These are phyloP conservation scores for Trachelipus rathkii DNA, from an alignment of 1,140 invertebrate species.

Conservation along the genomic window DNA sequence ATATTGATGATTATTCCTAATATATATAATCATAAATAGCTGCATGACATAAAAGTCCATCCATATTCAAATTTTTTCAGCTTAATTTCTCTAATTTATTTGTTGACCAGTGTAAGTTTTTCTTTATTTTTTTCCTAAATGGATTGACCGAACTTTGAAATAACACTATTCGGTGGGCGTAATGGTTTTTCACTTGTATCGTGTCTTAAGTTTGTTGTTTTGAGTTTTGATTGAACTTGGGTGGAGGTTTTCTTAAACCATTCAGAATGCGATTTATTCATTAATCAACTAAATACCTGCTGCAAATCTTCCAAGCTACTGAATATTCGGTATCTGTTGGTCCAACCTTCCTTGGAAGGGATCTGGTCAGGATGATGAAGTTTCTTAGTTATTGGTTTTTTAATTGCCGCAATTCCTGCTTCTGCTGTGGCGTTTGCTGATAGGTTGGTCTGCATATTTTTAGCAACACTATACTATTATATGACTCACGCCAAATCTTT, in stretches of 20 bases:
- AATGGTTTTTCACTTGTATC: constrained; percentile 39
- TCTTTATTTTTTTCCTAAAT: too few species aligned
- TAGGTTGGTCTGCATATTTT: too few species aligned
- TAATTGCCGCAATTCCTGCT: constrained; percentile 32
- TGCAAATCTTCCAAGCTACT: constrained; percentile 38
- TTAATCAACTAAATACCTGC: constrained; percentile 30
- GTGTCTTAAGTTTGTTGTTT: constrained; percentile 25
- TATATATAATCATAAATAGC: too few species aligned
- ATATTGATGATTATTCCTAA: too few species aligned
- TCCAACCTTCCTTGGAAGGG: not conserved
- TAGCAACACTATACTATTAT: too few species aligned
- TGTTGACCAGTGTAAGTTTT: too few species aligned
- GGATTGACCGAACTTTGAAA: too few species aligned
- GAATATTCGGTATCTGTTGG: not conserved
- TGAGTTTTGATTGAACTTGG: constrained; percentile 26
- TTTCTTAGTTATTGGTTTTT: not conserved
- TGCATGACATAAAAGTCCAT: too few species aligned
- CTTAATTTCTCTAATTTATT: too few species aligned
- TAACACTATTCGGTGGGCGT: too few species aligned
- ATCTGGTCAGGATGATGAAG: not conserved
- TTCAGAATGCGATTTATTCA: not conserved
- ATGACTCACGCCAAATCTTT: too few species aligned
- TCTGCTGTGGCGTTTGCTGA: constrained; percentile 31
- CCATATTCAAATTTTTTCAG: too few species aligned
- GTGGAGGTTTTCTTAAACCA: constrained; percentile 39